Conservation (phyloP, 2,888 invertebrate genomes). For the Hemicrepidius hirtus region DNA sequence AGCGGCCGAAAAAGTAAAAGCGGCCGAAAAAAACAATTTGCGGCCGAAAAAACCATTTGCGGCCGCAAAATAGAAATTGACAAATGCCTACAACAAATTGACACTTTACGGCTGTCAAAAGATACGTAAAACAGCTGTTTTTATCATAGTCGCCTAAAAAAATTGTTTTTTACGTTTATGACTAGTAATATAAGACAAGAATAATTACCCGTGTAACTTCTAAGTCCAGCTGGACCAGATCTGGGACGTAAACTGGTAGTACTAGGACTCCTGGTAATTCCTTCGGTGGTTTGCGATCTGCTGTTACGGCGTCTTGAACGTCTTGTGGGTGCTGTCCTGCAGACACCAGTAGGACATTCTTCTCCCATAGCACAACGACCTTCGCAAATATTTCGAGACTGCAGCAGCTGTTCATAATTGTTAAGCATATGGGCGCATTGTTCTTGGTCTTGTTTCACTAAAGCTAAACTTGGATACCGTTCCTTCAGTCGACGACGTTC, state of each 20-base stretch:
- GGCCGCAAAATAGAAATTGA: too few relatives aligned
- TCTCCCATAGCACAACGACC: slow-evolving; percentile 89
- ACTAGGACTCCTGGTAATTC: slow-evolving; percentile 69
- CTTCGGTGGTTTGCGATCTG: slow-evolving; percentile 64
- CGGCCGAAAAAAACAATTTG: too few relatives aligned
- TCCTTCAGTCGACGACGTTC: slow-evolving; percentile 89
- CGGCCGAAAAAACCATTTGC: too few relatives aligned
- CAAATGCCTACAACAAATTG: too few relatives aligned
- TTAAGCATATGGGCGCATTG: slow-evolving; percentile 87
- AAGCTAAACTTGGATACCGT: slow-evolving; percentile 86
- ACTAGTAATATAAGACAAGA: too few relatives aligned
- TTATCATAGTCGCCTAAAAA: too few relatives aligned
- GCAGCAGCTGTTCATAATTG: slow-evolving; percentile 88
- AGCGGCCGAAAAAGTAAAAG: too few relatives aligned
- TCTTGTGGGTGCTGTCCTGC: slow-evolving; percentile 59
- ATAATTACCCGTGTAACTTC: slow-evolving; percentile 79
- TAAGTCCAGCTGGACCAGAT: slow-evolving; percentile 86
- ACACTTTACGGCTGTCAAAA: too few relatives aligned
- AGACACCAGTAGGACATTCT: slow-evolving; percentile 86
- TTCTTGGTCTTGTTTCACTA: slow-evolving; percentile 82
- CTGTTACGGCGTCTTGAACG: slow-evolving; percentile 61
- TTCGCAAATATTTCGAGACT: slow-evolving; percentile 88
- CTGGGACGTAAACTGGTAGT: slow-evolving; percentile 78
- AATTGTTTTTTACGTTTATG: too few relatives aligned
- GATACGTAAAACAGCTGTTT: too few relatives aligned